Conservation (phyloP, 2,797 vertebrate genomes). For the Philypnodon macrostomus region DNA sequence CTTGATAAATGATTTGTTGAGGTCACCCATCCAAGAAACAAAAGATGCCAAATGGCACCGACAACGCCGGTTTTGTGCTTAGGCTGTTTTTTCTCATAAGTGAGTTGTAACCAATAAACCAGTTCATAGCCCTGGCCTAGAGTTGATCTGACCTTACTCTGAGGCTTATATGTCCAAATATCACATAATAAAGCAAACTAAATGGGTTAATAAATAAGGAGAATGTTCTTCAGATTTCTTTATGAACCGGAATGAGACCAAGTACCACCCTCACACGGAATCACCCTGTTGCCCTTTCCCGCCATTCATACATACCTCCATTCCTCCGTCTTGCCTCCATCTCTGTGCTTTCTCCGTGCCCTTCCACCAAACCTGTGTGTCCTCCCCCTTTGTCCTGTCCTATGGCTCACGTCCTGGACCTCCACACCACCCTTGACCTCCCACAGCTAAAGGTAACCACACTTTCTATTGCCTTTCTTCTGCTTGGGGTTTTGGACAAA, state of each 20-base stretch:
- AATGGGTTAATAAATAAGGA: too few species aligned
- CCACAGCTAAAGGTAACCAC: constrained; percentile 76
- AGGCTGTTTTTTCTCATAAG: too few species aligned
- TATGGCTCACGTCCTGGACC: constrained; percentile 74
- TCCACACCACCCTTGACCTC: constrained; percentile 58
- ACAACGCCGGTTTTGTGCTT: too few species aligned
- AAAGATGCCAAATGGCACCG: too few species aligned
- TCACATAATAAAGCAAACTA: too few species aligned
- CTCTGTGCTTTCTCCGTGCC: constrained; percentile 22
- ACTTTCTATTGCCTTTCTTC: constrained; percentile 64
- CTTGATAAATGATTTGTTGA: too few species aligned
- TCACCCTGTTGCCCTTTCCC: constrained; percentile 14
- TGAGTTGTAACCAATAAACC: too few species aligned
- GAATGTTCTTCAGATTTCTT: not conserved
- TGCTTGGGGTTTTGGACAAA: constrained; percentile 56
- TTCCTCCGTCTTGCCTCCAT: constrained; percentile 3
- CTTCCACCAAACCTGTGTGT: constrained; percentile 59
- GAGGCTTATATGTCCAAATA: too few species aligned
- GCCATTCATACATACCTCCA: constrained; percentile 16
- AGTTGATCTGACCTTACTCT: too few species aligned
- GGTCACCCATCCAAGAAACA: too few species aligned
- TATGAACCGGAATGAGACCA: not conserved
- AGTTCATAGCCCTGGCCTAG: too few species aligned
- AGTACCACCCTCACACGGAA: not conserved
- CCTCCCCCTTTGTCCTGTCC: constrained; percentile 69